Conservation (phyloP, 2,888 invertebrate species). For the Acanthococcus lagerstroemiae region DNA sequence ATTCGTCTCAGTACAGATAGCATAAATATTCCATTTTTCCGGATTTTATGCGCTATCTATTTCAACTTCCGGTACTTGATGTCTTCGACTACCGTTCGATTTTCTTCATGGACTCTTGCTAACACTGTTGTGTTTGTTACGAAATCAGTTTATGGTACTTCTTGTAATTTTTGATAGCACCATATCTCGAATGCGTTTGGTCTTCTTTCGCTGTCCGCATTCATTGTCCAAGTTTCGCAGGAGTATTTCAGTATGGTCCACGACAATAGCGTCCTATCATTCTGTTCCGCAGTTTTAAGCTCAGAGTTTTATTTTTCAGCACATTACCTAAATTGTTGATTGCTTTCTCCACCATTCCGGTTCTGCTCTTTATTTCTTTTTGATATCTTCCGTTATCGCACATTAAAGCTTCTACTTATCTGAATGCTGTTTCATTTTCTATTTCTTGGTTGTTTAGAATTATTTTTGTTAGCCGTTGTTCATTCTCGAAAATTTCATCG, state of each 20-base stretch:
- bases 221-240: slow-evolving; percentile 1
- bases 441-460: no score
- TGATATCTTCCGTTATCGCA: background rate
- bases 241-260: background rate
- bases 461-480: no score
- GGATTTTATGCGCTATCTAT: background rate
- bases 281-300: background rate
- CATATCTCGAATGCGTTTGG: background rate
- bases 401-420: background rate
- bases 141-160: background rate
- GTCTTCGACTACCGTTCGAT: background rate
- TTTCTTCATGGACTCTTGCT: background rate
- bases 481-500: background rate
- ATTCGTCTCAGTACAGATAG: background rate
- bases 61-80: background rate
- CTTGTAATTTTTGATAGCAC: background rate
- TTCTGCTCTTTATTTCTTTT: background rate
- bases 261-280: background rate
- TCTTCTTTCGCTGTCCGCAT: background rate
- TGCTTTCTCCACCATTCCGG: background rate
- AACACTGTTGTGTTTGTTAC: background rate
- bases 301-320: background rate
- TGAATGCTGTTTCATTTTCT: background rate
- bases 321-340: background rate
- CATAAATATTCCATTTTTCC: background rate